Percentiles rank a stretch among this genome's conserved stretches.
phyloP scores from a whole-genome alignment of 2,797 vertebrate genomes.

The Acrocephalus scirpaceus region DNA sequence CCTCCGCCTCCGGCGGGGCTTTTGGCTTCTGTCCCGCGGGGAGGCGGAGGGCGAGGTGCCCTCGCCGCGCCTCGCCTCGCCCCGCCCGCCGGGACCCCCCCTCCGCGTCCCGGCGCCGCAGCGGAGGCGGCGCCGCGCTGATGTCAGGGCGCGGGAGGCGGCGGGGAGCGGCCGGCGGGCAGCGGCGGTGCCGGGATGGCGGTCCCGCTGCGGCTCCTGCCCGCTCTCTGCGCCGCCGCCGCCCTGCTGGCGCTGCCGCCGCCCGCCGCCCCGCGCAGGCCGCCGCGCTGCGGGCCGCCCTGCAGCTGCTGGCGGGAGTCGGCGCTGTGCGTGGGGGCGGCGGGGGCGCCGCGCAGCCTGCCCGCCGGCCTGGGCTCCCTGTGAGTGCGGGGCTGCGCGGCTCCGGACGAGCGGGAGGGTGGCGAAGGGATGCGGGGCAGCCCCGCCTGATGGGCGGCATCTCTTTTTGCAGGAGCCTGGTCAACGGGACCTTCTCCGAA shows the following conservation, averaged over 20 bases:
- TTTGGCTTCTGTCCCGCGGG: rapidly evolving
- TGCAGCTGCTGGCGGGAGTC: slow-evolving; percentile 97
- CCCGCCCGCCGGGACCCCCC: background rate
- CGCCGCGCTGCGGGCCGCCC: slow-evolving; percentile 66
- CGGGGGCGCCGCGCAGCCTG: slow-evolving; percentile 82
- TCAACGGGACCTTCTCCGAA: slow-evolving; percentile 95
- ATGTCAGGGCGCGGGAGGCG: slow-evolving; percentile 30
- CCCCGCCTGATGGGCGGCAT: background rate
- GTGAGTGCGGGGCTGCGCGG: slow-evolving; percentile 78
- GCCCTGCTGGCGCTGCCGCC: background rate
- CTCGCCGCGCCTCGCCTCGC: background rate
- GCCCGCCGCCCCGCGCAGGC: background rate
- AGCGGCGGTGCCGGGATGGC: background rate
- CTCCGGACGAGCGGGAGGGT: rapidly evolving
- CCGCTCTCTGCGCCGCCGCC: background rate
- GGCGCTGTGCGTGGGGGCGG: slow-evolving; percentile 92
- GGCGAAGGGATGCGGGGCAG: background rate
- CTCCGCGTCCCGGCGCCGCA: background rate
- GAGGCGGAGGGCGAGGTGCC: background rate
- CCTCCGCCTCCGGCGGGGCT: background rate
- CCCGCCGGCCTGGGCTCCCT: slow-evolving; percentile 90
- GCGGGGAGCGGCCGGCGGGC: background rate
- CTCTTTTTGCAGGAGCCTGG: slow-evolving; percentile 85
- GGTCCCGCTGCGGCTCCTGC: background rate
- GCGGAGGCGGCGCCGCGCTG: background rate